Evolutionary conservation across 2,113 vertebrate genomes (phyloP).

Genomic region (Garra rufa): DNA sequence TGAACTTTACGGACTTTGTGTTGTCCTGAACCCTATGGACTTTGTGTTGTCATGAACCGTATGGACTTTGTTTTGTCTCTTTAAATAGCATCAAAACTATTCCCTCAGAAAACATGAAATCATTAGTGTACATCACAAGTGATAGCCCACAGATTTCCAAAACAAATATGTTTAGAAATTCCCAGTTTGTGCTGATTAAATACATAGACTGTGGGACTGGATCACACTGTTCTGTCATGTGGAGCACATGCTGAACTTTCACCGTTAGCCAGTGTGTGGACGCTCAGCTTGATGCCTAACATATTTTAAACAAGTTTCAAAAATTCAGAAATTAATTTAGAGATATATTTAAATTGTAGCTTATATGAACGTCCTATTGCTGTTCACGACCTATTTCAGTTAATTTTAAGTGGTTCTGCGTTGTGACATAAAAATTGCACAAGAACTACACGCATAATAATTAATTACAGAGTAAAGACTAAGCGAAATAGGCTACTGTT

Average conservation of each 20-base stretch:
- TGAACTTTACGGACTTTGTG: background rate
- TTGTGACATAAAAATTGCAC: background rate
- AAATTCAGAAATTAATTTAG: background rate
- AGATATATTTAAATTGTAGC: background rate
- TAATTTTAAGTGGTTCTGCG: background rate
- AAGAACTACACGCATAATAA: background rate
- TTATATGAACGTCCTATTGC: background rate
- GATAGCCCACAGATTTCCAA: background rate
- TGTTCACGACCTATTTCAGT: background rate
- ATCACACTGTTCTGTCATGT: slow-evolving; percentile 3
- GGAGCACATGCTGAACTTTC: slow-evolving; percentile 6
- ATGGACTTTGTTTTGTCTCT: background rate
- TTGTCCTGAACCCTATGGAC: background rate
- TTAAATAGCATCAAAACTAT: background rate
- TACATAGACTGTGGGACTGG: background rate
- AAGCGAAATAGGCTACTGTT: background rate
- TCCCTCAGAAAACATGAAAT: background rate
- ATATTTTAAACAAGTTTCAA: background rate
- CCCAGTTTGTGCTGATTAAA: background rate
- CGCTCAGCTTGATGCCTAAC: background rate
- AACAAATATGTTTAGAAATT: background rate
- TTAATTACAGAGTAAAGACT: background rate
- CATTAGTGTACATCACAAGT: slow-evolving; percentile 1
- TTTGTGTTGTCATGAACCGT: background rate
- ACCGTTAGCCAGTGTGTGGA: background rate